Percentiles rank a stretch among this genome's conserved stretches.
Evolutionary conservation across 2,113 vertebrate species (phyloP).

Genomic region (Polyodon spathula): DNA sequence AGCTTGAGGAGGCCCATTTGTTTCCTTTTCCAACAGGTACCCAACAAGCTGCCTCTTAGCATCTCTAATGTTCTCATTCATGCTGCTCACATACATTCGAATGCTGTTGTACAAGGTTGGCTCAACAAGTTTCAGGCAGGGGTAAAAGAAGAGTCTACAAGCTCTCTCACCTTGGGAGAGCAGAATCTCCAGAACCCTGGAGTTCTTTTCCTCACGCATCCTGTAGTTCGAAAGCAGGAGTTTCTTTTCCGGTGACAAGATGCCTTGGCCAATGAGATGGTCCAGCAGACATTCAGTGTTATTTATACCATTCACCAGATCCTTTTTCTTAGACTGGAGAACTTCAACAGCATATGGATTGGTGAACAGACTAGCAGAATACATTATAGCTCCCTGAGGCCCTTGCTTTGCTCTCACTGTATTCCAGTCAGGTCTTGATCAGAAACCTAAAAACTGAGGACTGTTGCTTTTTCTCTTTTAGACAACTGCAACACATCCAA

Average conservation of each 20-base stretch:
- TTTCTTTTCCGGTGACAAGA: conserved; percentile 51
- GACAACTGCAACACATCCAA: conserved; percentile 9
- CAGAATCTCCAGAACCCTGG: conserved; percentile 53
- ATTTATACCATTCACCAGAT: conserved; percentile 51
- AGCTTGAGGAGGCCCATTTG: conserved; percentile 24
- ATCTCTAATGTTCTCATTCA: conserved; percentile 52
- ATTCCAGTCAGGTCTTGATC: background rate
- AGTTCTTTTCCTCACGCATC: conserved; percentile 53
- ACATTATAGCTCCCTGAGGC: conserved; percentile 15
- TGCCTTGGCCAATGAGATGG: conserved; percentile 49
- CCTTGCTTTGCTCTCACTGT: conserved; percentile 8
- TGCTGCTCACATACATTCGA: conserved; percentile 43
- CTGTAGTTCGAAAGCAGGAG: conserved; percentile 49
- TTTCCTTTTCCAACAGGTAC: conserved; percentile 64
- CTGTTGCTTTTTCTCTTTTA: no score
- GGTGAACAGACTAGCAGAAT: conserved; percentile 35
- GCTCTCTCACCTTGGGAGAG: conserved; percentile 64
- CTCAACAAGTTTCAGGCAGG: conserved; percentile 64
- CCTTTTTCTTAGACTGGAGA: conserved; percentile 53
- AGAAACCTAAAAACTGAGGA: conserved; percentile 1
- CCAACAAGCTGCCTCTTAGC: conserved; percentile 60
- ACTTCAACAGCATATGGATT: conserved; percentile 60
- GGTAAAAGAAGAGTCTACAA: conserved; percentile 67
- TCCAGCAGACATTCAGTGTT: conserved; percentile 56
- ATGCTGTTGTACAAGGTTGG: conserved; percentile 58